These are phyloP conservation scores for Drosophila azteca DNA, from an alignment of 1,140 invertebrate species.

Conservation along the genomic window DNA sequence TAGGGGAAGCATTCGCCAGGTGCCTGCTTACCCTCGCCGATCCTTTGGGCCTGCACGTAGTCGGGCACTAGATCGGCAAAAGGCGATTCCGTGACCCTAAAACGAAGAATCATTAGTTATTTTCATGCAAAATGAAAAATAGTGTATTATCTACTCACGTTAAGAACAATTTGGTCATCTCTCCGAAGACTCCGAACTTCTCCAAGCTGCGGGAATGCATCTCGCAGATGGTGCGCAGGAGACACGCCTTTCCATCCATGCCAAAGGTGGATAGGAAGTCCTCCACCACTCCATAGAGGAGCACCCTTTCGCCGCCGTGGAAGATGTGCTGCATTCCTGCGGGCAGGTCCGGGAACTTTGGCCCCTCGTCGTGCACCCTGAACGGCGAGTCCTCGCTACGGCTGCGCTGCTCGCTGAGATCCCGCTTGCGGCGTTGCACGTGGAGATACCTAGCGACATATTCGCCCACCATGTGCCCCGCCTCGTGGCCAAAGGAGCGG, in stretches of 20 bases:
- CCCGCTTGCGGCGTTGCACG: slow-evolving; percentile 85
- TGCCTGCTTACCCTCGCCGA: slow-evolving; percentile 86
- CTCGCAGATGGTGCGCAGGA: slow-evolving; percentile 93
- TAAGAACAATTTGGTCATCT: slow-evolving; percentile 91
- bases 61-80: slow-evolving; percentile 89
- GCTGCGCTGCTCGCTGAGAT: slow-evolving; percentile 73
- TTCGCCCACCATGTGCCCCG: slow-evolving; percentile 87
- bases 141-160: slow-evolving; percentile 86
- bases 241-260: slow-evolving; percentile 91
- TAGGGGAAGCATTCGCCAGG: slow-evolving; percentile 93
- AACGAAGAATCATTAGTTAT: slow-evolving; percentile 41
- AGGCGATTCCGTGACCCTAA: slow-evolving; percentile 91
- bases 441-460: slow-evolving; percentile 89
- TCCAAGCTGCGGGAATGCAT: slow-evolving; percentile 91
- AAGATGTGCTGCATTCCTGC: slow-evolving; percentile 84
- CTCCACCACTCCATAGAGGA: slow-evolving; percentile 90
- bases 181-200: slow-evolving; percentile 90
- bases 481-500: slow-evolving; percentile 88
- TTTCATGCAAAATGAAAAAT: neutral
- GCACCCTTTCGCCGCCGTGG: slow-evolving; percentile 90
- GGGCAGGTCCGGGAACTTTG: slow-evolving; percentile 76
- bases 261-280: slow-evolving; percentile 91
- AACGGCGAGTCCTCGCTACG: slow-evolving; percentile 31
- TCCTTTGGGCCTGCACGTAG: slow-evolving; percentile 91
- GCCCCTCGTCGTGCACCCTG: slow-evolving; percentile 57